A percentile compares a stretch with the other conserved stretches of the same genome.
phyloP scores from a whole-genome alignment of 2,888 invertebrate genomes.

The Drosophila longiperda region DNA sequence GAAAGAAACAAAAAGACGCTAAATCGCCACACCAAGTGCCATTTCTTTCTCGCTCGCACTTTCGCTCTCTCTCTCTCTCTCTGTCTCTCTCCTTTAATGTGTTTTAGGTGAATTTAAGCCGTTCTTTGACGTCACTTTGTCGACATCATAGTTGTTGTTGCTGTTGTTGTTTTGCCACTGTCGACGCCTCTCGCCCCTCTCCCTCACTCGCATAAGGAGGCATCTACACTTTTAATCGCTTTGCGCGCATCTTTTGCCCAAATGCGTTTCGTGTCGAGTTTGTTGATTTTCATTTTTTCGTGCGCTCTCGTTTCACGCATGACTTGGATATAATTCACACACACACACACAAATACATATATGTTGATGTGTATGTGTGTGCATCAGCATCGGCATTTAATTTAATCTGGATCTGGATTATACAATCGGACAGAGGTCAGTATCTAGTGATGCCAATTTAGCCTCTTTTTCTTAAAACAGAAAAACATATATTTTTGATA shows the following conservation, averaged over 20 bases:
- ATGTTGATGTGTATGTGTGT: constrained; percentile 5
- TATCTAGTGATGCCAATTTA: constrained; percentile 21
- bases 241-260: constrained; percentile 55
- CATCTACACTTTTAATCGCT: constrained; percentile 42
- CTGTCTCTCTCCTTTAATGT: constrained; percentile 45
- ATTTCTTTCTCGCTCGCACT: constrained; percentile 33
- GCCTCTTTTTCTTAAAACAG: background rate
- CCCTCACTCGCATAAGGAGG: constrained; percentile 12
- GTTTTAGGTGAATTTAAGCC: constrained; percentile 57
- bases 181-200: constrained; percentile 15
- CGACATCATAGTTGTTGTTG: constrained; percentile 22
- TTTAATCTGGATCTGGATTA: constrained; percentile 52
- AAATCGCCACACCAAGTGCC: constrained; percentile 65
- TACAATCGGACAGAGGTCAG: constrained; percentile 62
- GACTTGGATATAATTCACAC: constrained; percentile 41
- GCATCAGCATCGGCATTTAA: constrained; percentile 38
- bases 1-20: constrained; percentile 12
- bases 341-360: constrained; percentile 18
- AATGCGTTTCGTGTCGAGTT: constrained; percentile 56
- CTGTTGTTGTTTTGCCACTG: constrained; percentile 1
- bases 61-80: constrained; percentile 21
- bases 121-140: constrained; percentile 53
- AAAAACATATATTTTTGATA: background rate
- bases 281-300: constrained; percentile 38
- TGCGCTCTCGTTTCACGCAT: constrained; percentile 50